Base-by-base conservation (phyloP, 1,140 invertebrate genomes). In the Bombus fervidus region DNA sequence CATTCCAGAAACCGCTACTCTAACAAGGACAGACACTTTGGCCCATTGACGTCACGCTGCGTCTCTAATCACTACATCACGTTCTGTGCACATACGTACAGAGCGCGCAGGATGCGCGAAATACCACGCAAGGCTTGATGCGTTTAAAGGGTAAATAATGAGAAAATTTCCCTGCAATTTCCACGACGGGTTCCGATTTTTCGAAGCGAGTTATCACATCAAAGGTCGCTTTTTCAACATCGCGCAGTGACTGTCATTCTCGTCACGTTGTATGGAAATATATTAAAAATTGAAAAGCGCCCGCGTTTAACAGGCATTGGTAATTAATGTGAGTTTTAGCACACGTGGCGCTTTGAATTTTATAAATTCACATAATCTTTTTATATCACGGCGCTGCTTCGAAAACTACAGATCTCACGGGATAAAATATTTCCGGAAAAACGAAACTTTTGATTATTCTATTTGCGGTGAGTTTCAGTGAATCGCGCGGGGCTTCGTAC, bases 21-120 rank as follows among this genome's bases (percentile, higher is more conserved):
- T 74, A 84, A 86, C 89, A 85, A 74, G 77, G 79, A 57, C 81
- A 81, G 74, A 82, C 87, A 90, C 89, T 89, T 90, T 74, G 81
- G 43, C 43, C 62, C 68, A 74, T 81, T 90, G 88, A 90, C 85
- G 88, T 89, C 81, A 85, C 76, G 75, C 53, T 76, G 81, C 71
- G 73, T 81, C 78, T 77, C 85, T 85, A 77, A 89, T 89, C 73
- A 84, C 66, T 83, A 59, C 73, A 64, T 39, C 64, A 47, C 57
- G 41, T 80, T 66, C 83, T 71, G 37, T 62, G 3, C 78, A 31
- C 59, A 34, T 31, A 34, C 73, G n/a, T 31, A 15, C 9, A 73
- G 15, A 10, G 12, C 6, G 9, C 25, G 1, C 1, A 8, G 1
- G 12, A n/a, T 13, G n/a, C 13, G 28, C 3, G 13, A 31, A 73